A percentile compares a stretch with the other conserved stretches of the same genome.
Evolutionary conservation across 2,797 vertebrate genomes (phyloP).

Genomic region (Smutsia temminckii): DNA sequence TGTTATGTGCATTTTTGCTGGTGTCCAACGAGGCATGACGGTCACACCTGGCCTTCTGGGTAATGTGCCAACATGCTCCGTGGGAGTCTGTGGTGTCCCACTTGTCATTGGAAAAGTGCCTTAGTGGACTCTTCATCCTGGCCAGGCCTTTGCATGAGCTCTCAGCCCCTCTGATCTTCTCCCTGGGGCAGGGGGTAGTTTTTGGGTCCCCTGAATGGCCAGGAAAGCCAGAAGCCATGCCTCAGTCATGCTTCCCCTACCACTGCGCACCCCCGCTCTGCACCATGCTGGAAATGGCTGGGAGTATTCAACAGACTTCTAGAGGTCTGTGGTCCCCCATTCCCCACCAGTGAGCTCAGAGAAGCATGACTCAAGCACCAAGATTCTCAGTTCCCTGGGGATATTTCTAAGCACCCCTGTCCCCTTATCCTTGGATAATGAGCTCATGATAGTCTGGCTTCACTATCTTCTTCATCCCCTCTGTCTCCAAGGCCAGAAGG

Average conservation of each 20-base stretch:
- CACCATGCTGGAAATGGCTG: fast-evolving
- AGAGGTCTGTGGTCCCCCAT: fast-evolving
- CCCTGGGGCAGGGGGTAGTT: background rate
- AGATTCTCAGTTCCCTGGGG: background rate
- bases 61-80: background rate
- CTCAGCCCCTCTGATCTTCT: background rate
- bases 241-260: no score
- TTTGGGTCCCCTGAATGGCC: background rate
- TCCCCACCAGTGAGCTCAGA: background rate
- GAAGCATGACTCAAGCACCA: background rate
- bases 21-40: background rate
- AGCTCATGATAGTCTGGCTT: background rate
- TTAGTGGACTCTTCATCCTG: background rate
- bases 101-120: background rate
- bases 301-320: background rate
- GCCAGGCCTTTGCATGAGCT: background rate
- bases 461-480: background rate
- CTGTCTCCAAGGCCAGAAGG: background rate
- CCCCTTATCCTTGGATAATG: background rate
- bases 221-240: background rate
- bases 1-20: background rate
- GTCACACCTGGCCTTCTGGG: background rate
- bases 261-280: fast-evolving
- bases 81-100: background rate
- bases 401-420: background rate